Conservation (phyloP, 2,113 vertebrate species). For the Gasterosteus aculeatus region DNA sequence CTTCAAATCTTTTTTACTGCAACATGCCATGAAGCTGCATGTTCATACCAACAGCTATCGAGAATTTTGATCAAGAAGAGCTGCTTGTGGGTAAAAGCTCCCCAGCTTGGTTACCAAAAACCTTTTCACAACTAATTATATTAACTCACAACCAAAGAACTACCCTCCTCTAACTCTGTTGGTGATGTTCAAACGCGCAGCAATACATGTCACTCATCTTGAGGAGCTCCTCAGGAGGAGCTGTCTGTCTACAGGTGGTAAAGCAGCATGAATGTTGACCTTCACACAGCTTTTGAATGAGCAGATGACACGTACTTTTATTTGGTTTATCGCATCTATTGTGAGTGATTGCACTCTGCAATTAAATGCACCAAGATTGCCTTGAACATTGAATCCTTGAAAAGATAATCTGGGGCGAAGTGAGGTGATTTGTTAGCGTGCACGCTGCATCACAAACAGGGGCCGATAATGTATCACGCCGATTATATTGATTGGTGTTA, state of each 20-base stretch:
- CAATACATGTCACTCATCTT: conserved; percentile 1
- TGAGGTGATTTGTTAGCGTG: not conserved
- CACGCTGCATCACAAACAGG: not conserved
- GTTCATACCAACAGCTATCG: not conserved
- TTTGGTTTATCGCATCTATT: not conserved
- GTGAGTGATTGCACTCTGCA: not conserved
- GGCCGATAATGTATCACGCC: not conserved
- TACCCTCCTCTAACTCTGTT: not conserved
- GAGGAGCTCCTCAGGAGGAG: not conserved
- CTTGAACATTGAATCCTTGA: conserved; percentile 12
- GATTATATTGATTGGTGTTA: conserved; percentile 7
- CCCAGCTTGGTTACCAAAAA: conserved; percentile 28
- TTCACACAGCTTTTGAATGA: conserved; percentile 9
- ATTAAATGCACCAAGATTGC: conserved; percentile 2
- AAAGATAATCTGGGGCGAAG: not conserved
- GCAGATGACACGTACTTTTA: not conserved
- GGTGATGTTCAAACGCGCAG: not conserved
- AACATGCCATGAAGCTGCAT: not conserved
- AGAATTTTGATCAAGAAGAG: not conserved
- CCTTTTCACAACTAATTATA: conserved; percentile 14
- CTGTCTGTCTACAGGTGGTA: not conserved
- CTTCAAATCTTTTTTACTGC: not conserved
- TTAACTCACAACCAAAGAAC: not conserved
- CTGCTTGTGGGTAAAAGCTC: conserved; percentile 14
- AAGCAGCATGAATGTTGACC: conserved; percentile 7